Base-by-base conservation (phyloP, 2,113 vertebrate genomes). In the Engraulis encrasicolus region DNA sequence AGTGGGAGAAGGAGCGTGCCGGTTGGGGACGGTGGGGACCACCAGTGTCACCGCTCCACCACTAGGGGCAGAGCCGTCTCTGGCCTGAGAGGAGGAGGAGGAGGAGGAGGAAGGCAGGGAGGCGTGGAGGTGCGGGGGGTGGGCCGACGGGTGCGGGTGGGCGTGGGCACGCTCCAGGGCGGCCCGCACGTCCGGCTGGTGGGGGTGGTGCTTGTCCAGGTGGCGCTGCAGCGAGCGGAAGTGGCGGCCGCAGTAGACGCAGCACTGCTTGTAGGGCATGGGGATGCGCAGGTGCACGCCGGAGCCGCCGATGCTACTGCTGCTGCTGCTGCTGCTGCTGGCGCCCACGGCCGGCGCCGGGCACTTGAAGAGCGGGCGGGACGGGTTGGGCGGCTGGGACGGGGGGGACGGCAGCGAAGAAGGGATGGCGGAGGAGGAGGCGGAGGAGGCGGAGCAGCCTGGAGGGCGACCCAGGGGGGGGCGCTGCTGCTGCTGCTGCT, bases 141-240 rank as follows among this genome's bases (percentile, higher is more conserved):
- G 92, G 1, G 92, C 92, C 85, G 93, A 93, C 80, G 91, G 91
- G 85, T 93, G 92, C 1, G 93, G 45, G 23, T 78, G 49, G 31
- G 50, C 18, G 20, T 86, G 85, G 11, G 85, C 86, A 36, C 81
- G 85, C 88, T 95, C 95, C 94, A 95, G 94, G 79, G 95, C 94
- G 0, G 93, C 86, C 15, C 94, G 80, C 0, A 95, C 93, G 52
- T 95, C 93, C 0, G 93, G 94, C 87, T 95, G 94, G 86, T 93
- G 93, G 82, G 92, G 92, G 1, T 95, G 95, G 89, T 95, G 92
- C 82, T 95, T 95, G 87, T 95, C 94, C 54, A 95, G 88, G 82
- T 95, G 95, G 50, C 94, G 94, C 0, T 93, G 93, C 27, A 95
- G 89, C 2, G 94, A 95, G 58, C 94, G 93, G 84, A 91, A 95